Evolutionary conservation across 2,797 vertebrate genomes (phyloP).

Genomic region (Urosaurus nigricauda): DNA sequence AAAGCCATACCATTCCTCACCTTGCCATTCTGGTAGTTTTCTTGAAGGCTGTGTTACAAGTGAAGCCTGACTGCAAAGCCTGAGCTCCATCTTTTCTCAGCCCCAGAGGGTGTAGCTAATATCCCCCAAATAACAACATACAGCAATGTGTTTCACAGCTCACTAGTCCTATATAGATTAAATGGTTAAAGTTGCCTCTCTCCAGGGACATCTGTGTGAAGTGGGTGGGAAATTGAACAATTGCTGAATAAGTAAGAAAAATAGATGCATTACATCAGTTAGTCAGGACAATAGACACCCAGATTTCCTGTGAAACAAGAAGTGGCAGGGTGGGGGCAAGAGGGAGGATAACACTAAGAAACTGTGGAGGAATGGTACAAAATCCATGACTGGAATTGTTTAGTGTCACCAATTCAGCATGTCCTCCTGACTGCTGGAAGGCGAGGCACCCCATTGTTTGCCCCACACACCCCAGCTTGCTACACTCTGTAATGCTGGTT

Average conservation of each 20-base stretch:
- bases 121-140: conserved; percentile 41
- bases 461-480: not conserved
- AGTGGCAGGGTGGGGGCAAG: not conserved
- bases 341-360: not conserved
- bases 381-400: conserved; percentile 16
- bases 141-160: conserved; percentile 44
- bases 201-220: conserved; percentile 12
- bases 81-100: not conserved
- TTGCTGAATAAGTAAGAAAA: conserved; percentile 32
- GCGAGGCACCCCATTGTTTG: conserved; percentile 34
- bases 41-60: not conserved
- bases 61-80: not conserved
- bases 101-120: conserved; percentile 38
- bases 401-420: conserved; percentile 36
- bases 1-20: not conserved
- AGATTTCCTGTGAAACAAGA: conserved; percentile 20
- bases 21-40: conserved; percentile 13
- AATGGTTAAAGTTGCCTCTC: conserved; percentile 38
- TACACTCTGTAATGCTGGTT: conserved; percentile 50
- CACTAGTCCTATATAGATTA: conserved; percentile 39
- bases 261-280: conserved; percentile 18
- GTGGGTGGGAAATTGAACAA: conserved; percentile 42
- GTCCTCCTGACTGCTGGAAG: conserved; percentile 42
- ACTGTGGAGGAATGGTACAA: not conserved
- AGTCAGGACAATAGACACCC: conserved; percentile 35